A percentile compares a stretch with the other conserved stretches of the same genome.
These are phyloP conservation scores for Crioceris asparagi DNA, from an alignment of 2,888 invertebrate genomes.

Conservation along the genomic window DNA sequence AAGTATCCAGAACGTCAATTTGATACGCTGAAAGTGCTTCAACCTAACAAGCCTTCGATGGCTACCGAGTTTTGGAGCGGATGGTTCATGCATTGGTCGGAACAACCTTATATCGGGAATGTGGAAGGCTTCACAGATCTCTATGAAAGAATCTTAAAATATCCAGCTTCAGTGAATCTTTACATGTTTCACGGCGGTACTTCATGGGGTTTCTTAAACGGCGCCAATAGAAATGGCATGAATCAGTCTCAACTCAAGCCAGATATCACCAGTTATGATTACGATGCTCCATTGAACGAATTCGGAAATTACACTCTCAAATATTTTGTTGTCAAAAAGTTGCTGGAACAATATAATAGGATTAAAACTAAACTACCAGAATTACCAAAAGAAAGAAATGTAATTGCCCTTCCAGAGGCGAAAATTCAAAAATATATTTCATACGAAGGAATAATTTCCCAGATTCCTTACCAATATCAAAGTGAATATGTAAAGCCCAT, in stretches of 20 bases:
- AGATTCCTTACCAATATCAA: constrained; percentile 8
- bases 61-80: constrained; percentile 48
- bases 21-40: constrained; percentile 33
- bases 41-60: constrained; percentile 42
- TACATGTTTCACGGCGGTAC: constrained; percentile 93
- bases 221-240: constrained; percentile 21
- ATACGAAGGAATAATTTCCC: constrained; percentile 8
- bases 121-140: constrained; percentile 15
- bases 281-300: constrained; percentile 81
- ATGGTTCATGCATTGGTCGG: constrained; percentile 48
- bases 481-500: constrained; percentile 22
- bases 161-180: constrained; percentile 60
- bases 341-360: constrained; percentile 29
- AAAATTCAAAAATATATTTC: constrained; percentile 8
- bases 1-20: constrained; percentile 35
- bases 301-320: constrained; percentile 81
- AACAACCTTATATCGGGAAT: constrained; percentile 23
- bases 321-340: constrained; percentile 50
- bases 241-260: constrained; percentile 20
- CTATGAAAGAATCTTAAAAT: constrained; percentile 20
- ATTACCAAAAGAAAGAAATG: constrained; percentile 2
- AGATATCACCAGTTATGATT: constrained; percentile 50
- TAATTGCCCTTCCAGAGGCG: constrained; percentile 5
- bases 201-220: constrained; percentile 60
- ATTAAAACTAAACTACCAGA: constrained; percentile 9